A percentile compares a stretch with the other conserved stretches of the same genome.
phyloP scores from a whole-genome alignment of 2,888 invertebrate genomes.

The Xiphydria camelus region DNA sequence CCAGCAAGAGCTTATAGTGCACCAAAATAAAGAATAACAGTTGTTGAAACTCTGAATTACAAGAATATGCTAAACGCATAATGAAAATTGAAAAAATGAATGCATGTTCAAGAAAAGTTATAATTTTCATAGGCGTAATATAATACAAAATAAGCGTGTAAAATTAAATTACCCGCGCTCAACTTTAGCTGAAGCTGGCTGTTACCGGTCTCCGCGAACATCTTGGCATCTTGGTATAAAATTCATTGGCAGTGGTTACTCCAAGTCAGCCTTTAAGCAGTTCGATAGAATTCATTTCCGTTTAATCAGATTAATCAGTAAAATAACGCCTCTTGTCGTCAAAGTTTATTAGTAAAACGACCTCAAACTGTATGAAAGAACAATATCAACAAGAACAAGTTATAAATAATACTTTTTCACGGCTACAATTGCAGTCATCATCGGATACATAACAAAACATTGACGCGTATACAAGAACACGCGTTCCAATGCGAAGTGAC shows the following conservation, averaged over 20 bases:
- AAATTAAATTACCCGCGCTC: no score
- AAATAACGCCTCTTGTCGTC: conserved; percentile 13
- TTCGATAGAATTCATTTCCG: conserved; percentile 18
- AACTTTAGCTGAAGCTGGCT: conserved; percentile 13
- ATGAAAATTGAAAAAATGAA: no score
- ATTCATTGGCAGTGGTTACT: conserved; percentile 28
- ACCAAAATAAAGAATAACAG: no score
- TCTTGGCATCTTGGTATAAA: conserved; percentile 1
- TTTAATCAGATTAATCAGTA: conserved; percentile 18
- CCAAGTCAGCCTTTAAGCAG: conserved; percentile 32
- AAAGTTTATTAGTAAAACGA: conserved; percentile 23
- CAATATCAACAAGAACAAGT: conserved; percentile 4
- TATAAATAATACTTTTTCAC: conserved; percentile 9
- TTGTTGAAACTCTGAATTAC: no score
- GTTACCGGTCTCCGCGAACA: conserved; percentile 2
- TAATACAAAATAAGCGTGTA: no score
- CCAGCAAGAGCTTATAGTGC: no score
- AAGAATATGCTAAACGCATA: no score
- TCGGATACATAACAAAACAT: not conserved
- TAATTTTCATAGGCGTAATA: no score
- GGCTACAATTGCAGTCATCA: not conserved
- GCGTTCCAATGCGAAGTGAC: conserved; percentile 19
- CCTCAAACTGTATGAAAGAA: conserved; percentile 19
- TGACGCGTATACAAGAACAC: no score
- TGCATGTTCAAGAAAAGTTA: no score